Evolutionary conservation across 2,113 vertebrate genomes (phyloP).

Genomic region (Tyto alba): DNA sequence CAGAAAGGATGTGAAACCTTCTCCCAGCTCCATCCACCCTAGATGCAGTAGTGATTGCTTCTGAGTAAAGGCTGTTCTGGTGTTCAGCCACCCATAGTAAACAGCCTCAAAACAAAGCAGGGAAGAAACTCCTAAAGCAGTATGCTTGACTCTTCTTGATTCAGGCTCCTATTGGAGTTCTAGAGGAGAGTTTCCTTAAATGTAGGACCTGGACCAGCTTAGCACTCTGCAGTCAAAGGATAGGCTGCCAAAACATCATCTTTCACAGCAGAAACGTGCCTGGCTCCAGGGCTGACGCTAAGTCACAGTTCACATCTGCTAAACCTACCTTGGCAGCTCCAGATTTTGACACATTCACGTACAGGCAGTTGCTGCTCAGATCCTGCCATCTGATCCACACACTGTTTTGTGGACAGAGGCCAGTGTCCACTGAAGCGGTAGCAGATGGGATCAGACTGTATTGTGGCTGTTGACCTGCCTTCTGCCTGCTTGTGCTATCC

Average conservation of each 20-base stretch:
- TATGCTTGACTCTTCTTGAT: not conserved
- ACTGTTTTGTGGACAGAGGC: not conserved
- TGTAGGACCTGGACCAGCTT: not conserved
- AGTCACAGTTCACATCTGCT: not conserved
- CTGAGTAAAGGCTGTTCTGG: not conserved
- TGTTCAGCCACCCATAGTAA: not conserved
- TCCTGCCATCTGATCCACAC: not conserved
- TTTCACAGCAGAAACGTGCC: fast-evolving
- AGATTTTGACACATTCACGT: not conserved
- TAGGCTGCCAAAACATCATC: not conserved
- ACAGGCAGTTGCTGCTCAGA: not conserved
- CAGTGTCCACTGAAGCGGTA: not conserved
- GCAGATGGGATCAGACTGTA: not conserved
- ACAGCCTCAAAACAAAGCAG: not conserved
- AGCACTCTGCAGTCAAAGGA: not conserved
- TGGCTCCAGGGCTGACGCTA: fast-evolving
- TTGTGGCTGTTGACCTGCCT: not conserved
- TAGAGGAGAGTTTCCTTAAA: not conserved
- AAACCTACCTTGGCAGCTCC: not conserved
- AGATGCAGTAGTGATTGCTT: not conserved
- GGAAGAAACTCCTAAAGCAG: not conserved
- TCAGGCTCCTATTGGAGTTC: not conserved
- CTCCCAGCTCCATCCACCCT: not conserved
- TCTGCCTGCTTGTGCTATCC: not conserved
- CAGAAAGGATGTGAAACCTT: not conserved